These are phyloP conservation scores for Asbolus verrucosus DNA, from an alignment of 1,140 invertebrate species.

Conservation along the genomic window DNA sequence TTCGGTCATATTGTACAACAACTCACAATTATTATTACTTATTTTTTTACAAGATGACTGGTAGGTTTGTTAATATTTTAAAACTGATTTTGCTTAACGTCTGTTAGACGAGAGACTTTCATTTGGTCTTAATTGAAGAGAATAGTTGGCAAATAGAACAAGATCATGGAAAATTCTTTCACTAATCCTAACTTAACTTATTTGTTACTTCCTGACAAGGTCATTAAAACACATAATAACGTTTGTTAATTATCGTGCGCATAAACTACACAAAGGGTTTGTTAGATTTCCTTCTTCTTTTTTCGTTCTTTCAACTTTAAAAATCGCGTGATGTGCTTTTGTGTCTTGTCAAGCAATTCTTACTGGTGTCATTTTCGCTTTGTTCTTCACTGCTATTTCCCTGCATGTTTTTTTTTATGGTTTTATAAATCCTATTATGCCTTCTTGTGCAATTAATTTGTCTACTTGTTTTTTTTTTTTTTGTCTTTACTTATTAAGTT, in stretches of 20 bases:
- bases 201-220: constrained; percentile 6
- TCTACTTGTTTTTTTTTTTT: neutral
- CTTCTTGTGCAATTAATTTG: neutral
- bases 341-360: too few species aligned
- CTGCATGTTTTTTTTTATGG: neutral
- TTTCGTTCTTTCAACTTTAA: too few species aligned
- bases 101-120: neutral
- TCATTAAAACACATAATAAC: neutral
- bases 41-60: neutral
- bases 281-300: too few species aligned
- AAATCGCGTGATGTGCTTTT: too few species aligned
- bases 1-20: neutral
- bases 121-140: constrained; percentile 8
- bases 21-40: neutral
- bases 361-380: neutral
- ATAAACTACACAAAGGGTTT: too few species aligned
- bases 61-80: too few species aligned
- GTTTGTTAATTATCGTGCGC: constrained; percentile 6
- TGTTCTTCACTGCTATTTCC: neutral
- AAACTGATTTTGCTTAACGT: constrained; percentile 5
- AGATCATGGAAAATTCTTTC: constrained; percentile 1
- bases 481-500: constrained; percentile 20
- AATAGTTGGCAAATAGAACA: neutral
- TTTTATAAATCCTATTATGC: too few species aligned
- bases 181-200: too few species aligned